Evolutionary conservation across 2,888 invertebrate genomes (phyloP), one percentile per base, ranked within the genome.

Genomic region (Phaonia tiefii): DNA sequence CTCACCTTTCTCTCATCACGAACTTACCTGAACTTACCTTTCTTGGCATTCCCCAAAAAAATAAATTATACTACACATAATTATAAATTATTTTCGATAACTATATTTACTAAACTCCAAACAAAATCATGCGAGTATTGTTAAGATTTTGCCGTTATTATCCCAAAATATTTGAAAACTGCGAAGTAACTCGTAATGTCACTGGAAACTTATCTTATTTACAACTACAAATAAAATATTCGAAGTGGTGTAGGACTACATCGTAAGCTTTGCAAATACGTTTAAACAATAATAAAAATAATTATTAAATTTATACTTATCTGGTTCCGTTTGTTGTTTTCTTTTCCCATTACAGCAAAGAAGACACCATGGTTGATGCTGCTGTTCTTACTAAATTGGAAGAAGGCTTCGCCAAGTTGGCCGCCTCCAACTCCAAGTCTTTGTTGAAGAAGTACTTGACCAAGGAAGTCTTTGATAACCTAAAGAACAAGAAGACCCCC

Each of bases 391-490:
- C 97, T 91, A 98, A 97, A 92, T 93, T 98, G 92, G 97, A 98
- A 92, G 94, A 96, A 91, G 97, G 96, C 88, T 97, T 93, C 93
- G 94, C 94, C 93, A 97, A 97, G 92, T 93, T 98, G 89, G 93
- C 94, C 87, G 95, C 93, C 86, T 96, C 97, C 83, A 96, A 98
- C 92, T 98, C 98, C 91, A 97, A 98, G 92, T 98, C 98, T 81
- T 94, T 99, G 92, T 93, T 99, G 93, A 99, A 98, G 94, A 98
- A 98, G 92, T 96, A 96, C 93, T 94, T 98, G 88, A 96, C 97
- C 91, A 95, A 95, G 92, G 97, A 97, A 89, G 92, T 98, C 81
- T 97, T 98, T 91, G 97, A 98, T 89, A 94, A 94, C 88, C 93
- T 97, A 84, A 98, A 98, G 93, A 95, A 94, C 92, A 95, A 96